These are phyloP conservation scores for Glaucopsyche alexis DNA, from an alignment of 2,888 invertebrate genomes.

Conservation along the genomic window DNA sequence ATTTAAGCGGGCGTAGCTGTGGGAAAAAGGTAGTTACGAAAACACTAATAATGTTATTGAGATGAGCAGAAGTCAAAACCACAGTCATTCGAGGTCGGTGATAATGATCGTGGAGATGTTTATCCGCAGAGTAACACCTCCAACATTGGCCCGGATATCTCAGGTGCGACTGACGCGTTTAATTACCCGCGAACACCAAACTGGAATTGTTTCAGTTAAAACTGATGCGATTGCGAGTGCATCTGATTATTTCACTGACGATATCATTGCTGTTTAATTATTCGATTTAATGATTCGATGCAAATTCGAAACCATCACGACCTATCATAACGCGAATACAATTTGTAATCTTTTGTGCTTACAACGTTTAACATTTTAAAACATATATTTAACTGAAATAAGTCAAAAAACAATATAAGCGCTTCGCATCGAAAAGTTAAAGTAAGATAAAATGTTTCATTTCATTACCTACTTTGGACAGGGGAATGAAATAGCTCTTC, in stretches of 20 bases:
- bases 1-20: no score
- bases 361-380: slow-evolving; percentile 21
- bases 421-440: neutral
- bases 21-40: no score
- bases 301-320: slow-evolving; percentile 33
- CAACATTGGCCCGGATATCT: neutral
- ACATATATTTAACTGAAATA: neutral
- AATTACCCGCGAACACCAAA: slow-evolving; percentile 7
- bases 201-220: slow-evolving; percentile 23
- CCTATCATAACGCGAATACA: slow-evolving; percentile 32
- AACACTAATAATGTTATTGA: no score
- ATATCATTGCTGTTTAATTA: slow-evolving; percentile 30
- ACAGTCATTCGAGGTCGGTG: no score
- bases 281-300: slow-evolving; percentile 33
- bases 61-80: no score
- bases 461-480: slow-evolving; percentile 10
- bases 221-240: slow-evolving; percentile 27
- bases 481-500: neutral
- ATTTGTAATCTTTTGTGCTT: slow-evolving; percentile 32
- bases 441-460: neutral
- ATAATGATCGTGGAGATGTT: neutral
- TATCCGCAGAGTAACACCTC: neutral
- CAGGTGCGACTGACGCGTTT: slow-evolving; percentile 4
- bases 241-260: slow-evolving; percentile 29
- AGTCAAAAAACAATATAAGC: neutral